Evolutionary conservation across 2,888 invertebrate species (phyloP), one percentile per base, ranked within the genome.

Genomic region (Archaeoteleia sp.): DNA sequence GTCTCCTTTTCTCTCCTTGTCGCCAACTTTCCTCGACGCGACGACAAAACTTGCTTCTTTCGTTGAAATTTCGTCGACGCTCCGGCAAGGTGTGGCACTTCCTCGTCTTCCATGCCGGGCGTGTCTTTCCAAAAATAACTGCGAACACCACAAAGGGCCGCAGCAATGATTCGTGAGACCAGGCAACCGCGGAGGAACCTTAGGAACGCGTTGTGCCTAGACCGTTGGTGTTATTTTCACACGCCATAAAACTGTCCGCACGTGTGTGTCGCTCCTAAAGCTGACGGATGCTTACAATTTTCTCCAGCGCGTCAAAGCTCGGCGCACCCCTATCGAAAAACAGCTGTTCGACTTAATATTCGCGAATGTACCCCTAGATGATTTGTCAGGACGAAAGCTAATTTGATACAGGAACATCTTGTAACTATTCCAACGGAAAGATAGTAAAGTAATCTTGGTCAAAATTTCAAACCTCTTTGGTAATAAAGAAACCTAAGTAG

Each of bases 161-260:
- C n/a, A 29, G 29, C 39, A 8, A 37, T 49, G 39, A 48, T 55
- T 25, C 32, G 20, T 55, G 29, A 13, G 48, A 39, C 30, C 40
- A 9, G n/a, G 20, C 20, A 20, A 5, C 20, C 20, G 20, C 20
- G 20, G 20, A 2, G 20, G 20, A 20, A 4, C 20, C 20, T 20
- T 4, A 5, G 20, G 20, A 20, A 20, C 20, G 20, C 20, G 20
- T 5, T 20, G 5, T 5, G 20, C 20, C 20, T 5, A 20, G 20
- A 20, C 3, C 5, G 5, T 5, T 5, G 49, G 53, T 61, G 70
- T 57, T 73, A 73, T 81, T 80, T 77, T 80, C 78, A 80, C 81
- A 80, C 78, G 72, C 75, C 72, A 71, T 79, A 76, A 81, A 81
- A 65, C 78, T 81, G 80, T 81, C 76, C 71, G 65, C 80, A 74